Evolutionary conservation across 2,888 invertebrate species (phyloP), one percentile per base, ranked within the genome.

Genomic region (Tinea trinotella): DNA sequence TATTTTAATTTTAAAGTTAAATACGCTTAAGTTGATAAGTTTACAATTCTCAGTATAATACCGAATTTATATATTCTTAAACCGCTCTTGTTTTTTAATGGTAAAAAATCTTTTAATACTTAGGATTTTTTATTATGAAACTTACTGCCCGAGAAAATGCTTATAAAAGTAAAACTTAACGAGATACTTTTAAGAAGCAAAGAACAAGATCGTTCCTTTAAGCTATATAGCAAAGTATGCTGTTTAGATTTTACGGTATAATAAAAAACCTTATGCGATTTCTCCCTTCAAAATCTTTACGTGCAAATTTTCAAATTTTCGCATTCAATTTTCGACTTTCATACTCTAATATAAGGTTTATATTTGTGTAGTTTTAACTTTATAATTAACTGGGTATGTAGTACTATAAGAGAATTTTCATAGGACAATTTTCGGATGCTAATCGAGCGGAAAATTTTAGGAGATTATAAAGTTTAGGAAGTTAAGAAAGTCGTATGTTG

Each of bases 161-260:
- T 13, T 15, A 40, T 40, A 40, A 13, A 2, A 40, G 40, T 40
- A 13, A 12, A 40, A 40, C 12, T 12, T 40, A 40, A 40, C 40
- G 40, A 40, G 40, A 40, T 15, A 40, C 40, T 40, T 40, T 40
- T 2, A 40, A 35, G 35, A 12, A 35, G 35, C 35, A n/a, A 40
- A 12, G 40, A 4, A 15, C 40, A 40, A 7, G 13, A 40, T 15
- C 40, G n/a, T 40, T 40, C 13, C 40, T 12, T 40, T 13, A 12
- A 40, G 40, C 40, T 13, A 24, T 24, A 24, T 24, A 15, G 13
- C 40, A 40, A 40, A 40, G 24, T 24, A 24, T 24, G 40, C 15
- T 12, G 13, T 40, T 40, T 40, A 40, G 15, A 2, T 40, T 40
- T 40, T 40, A 40, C 40, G 40, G 15, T 40, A 40, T 15, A 15